Conservation (phyloP, 2,113 vertebrate species). For the Petromus typicus region DNA sequence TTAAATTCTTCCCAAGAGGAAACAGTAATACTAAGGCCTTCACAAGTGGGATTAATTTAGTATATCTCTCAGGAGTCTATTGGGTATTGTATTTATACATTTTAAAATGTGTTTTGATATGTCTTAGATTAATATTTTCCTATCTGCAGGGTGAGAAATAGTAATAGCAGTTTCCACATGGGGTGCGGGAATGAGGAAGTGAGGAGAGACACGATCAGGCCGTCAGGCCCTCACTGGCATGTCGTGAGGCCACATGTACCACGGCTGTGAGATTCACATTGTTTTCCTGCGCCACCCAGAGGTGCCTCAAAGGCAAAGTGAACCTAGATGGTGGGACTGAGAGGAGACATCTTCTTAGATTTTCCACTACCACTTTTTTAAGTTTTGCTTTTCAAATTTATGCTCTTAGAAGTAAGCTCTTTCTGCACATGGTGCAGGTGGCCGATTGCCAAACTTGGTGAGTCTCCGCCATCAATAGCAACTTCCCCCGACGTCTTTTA, state of each 20-base stretch:
- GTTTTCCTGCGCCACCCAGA: not conserved
- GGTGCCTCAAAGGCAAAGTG: not conserved
- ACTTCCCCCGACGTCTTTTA: constrained; percentile 82
- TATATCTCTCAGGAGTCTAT: constrained; percentile 85
- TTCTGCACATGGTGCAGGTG: constrained; percentile 63
- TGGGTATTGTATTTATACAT: constrained; percentile 89
- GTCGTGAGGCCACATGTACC: not conserved
- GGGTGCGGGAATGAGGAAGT: not conserved
- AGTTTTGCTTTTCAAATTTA: constrained; percentile 59
- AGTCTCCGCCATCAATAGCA: constrained; percentile 69
- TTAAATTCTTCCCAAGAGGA: constrained; percentile 88
- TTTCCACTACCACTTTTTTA: not conserved
- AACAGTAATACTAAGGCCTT: constrained; percentile 88
- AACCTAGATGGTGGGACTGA: not conserved
- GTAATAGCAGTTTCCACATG: not conserved
- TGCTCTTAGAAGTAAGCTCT: constrained; percentile 55
- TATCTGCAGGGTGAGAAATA: constrained; percentile 72
- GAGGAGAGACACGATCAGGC: not conserved
- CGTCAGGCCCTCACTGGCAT: not conserved
- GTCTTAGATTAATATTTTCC: constrained; percentile 87
- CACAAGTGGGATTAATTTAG: constrained; percentile 90
- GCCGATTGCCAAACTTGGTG: constrained; percentile 72
- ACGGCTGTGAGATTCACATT: not conserved
- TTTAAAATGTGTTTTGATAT: constrained; percentile 88
- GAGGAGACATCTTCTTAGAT: not conserved